Conservation (phyloP, 2,797 vertebrate genomes). For the Microhierax caerulescens region DNA sequence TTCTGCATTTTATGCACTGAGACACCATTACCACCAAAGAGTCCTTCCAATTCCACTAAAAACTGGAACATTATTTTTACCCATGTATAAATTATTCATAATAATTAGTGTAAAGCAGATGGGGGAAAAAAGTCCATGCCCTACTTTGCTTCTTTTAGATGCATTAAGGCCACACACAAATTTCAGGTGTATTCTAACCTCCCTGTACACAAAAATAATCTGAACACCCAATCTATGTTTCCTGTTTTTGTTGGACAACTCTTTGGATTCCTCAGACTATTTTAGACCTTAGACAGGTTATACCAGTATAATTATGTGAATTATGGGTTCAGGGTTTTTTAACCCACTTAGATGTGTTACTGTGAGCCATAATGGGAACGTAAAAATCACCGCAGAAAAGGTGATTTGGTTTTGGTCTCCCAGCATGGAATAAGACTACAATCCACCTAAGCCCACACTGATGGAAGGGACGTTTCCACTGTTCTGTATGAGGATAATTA, state of each 20-base stretch:
- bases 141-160: background rate
- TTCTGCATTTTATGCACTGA: background rate
- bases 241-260: slow-evolving; percentile 44
- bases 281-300: slow-evolving; percentile 44
- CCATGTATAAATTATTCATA: background rate
- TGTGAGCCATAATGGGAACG: background rate
- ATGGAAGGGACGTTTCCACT: background rate
- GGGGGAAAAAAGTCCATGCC: background rate
- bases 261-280: slow-evolving; percentile 30
- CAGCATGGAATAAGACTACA: background rate
- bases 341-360: background rate
- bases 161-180: background rate
- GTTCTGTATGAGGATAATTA: background rate
- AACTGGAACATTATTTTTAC: background rate
- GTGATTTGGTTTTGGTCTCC: background rate
- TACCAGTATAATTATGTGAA: slow-evolving; percentile 50
- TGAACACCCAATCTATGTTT: slow-evolving; percentile 13
- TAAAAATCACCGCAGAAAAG: background rate
- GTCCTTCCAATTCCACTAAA: background rate
- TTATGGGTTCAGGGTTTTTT: background rate
- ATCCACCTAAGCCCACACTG: background rate
- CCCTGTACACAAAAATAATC: slow-evolving; percentile 4
- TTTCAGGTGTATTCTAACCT: background rate
- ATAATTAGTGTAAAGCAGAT: background rate
- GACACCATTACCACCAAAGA: background rate